These are phyloP conservation scores for fruit fly (Drosophila melanogaster) DNA, from an alignment of 1,140 invertebrate species.

Conservation along the genomic window Release_6_plus_ISO1_MT NT_037436.4:771001-771500, in stretches of 20 bases:
- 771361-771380: conserved; percentile 50
- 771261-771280: conserved; percentile 16
- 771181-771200: conserved; percentile 73
- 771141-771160: conserved; percentile 50
- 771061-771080: conserved; percentile 10
- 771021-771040: conserved; percentile 72
- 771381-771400: conserved; percentile 65
- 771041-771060: conserved; percentile 53
- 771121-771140: conserved; percentile 71
- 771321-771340: conserved; percentile 68
- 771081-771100: conserved; percentile 59
- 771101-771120: conserved; percentile 51
- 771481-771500: not conserved
- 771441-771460: conserved; percentile 41
- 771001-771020: conserved; percentile 44
- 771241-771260: conserved; percentile 13
- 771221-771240: conserved; percentile 10
- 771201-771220: conserved; percentile 72
- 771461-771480: conserved; percentile 41
- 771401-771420: conserved; percentile 71
- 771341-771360: conserved; percentile 26
- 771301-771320: conserved; percentile 76
- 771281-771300: conserved; percentile 66
- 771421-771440: conserved; percentile 69
- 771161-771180: conserved; percentile 62